These are phyloP conservation scores for Propithecus deckenii DNA, from an alignment of 2,797 vertebrate species.

Conservation along the genomic window DNA sequence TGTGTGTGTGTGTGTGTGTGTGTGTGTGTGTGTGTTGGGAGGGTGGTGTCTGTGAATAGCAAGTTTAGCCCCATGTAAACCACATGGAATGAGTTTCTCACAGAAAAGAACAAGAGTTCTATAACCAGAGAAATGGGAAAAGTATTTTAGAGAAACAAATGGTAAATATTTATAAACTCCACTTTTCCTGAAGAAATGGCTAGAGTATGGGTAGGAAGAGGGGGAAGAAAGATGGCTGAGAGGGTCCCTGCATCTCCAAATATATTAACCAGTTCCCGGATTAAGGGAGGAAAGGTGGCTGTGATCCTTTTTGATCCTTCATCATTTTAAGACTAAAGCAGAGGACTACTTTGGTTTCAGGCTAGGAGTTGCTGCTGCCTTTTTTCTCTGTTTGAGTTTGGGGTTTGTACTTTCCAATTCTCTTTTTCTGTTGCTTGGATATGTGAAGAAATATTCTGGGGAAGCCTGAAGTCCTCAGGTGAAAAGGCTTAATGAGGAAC, in stretches of 20 bases:
- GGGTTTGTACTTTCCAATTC: neutral
- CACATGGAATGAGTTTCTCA: neutral
- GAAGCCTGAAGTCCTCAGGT: neutral
- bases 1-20: too few relatives aligned
- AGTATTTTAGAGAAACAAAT: neutral
- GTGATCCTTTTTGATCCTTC: neutral
- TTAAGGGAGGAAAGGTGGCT: neutral
- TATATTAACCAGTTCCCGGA: neutral
- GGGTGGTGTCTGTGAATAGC: neutral
- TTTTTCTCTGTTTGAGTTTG: neutral
- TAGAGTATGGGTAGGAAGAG: neutral
- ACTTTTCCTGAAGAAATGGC: constrained; percentile 9
- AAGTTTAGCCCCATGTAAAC: neutral
- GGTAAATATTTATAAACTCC: neutral
- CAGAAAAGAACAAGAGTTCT: neutral
- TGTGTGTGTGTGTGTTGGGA: neutral
- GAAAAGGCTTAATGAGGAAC: neutral
- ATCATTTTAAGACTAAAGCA: neutral
- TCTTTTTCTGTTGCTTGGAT: neutral
- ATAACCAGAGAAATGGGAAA: neutral
- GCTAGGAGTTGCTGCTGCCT: neutral
- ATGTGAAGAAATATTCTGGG: neutral
- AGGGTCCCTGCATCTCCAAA: neutral
- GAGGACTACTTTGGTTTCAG: neutral
- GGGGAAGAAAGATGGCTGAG: neutral